Evolutionary conservation across 2,113 vertebrate genomes (phyloP), one percentile per base, ranked within the genome.

Genomic region (Leucopsar rothschildi): DNA sequence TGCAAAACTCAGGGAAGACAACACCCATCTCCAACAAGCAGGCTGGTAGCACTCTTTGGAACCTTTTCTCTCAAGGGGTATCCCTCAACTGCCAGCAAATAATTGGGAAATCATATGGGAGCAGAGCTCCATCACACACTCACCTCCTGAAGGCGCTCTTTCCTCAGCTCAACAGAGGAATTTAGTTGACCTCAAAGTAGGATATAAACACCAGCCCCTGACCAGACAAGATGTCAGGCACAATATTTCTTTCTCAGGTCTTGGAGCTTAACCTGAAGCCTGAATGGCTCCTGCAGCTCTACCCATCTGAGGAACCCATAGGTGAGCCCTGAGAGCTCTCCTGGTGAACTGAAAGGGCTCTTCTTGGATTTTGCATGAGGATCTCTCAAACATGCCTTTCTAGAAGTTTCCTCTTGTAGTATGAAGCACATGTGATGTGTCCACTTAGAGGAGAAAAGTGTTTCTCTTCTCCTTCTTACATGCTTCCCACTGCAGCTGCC

Each of bases 371-470:
- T 44, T 66, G 50, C 17, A 12, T 5, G 24, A 81, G 21, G 22
- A 61, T 11, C 5, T 4, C 29, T 53, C 35, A 63, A 83, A 29
- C 10, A 35, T 2, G 8, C 3, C 3, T 66, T 25, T 10, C 14
- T 14, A 45, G 21, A 61, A 24, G 6, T 25, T 55, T 73, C 13
- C 12, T 68, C 20, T 18, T 59, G 40, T 52, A 52, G 10, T 25
- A 47, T 11, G 15, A 35, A 64, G 37, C 11, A 60, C 5, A 2
- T 1, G 1, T 1, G 1, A 11, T 31, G 12, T 42, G 25, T 14
- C 25, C 20, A 1, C 50, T 80, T 28, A 23, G 12, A 45, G 25
- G 42, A 8, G 6, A 2, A 47, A 71, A 90, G 15, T 2, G 6
- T 15, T 31, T 2, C 14, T 49, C 35, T 37, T 47, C 40, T 60